Evolutionary conservation across 2,888 invertebrate species (phyloP).

Genomic region (Dryobotodes eremita): DNA sequence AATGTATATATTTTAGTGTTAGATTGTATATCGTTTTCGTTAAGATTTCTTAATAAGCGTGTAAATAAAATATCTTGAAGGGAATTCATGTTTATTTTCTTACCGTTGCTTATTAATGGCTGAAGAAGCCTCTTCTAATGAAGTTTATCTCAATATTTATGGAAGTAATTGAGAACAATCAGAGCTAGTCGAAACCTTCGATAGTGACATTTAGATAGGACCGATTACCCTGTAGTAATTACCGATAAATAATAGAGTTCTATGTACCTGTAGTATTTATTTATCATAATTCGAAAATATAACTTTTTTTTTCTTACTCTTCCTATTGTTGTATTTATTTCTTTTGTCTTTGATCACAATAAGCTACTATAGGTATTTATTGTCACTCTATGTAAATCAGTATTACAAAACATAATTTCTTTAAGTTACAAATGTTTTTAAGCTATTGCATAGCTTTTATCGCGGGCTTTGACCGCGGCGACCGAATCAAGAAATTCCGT

Average conservation of each 20-base stretch:
- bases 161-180: conserved; percentile 1
- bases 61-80: too few species aligned
- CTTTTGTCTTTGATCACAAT: not conserved
- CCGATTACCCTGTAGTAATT: not conserved
- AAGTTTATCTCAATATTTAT: not conserved
- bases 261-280: not conserved
- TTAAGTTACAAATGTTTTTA: too few species aligned
- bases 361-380: too few species aligned
- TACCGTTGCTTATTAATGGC: not conserved
- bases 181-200: not conserved
- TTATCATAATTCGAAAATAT: not conserved
- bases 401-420: too few species aligned
- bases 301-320: too few species aligned
- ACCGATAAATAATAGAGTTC: not conserved
- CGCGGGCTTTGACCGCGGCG: too few species aligned
- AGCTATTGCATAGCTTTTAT: too few species aligned
- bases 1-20: too few species aligned
- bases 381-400: too few species aligned
- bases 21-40: too few species aligned
- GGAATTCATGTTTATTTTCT: conserved; percentile 2
- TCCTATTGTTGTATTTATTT: not conserved
- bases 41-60: too few species aligned
- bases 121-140: not conserved
- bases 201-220: not conserved
- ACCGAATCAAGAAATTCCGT: too few species aligned